phyloP scores from a whole-genome alignment of 2,113 vertebrate genomes.

The Mesoclemmys tuberculata region DNA sequence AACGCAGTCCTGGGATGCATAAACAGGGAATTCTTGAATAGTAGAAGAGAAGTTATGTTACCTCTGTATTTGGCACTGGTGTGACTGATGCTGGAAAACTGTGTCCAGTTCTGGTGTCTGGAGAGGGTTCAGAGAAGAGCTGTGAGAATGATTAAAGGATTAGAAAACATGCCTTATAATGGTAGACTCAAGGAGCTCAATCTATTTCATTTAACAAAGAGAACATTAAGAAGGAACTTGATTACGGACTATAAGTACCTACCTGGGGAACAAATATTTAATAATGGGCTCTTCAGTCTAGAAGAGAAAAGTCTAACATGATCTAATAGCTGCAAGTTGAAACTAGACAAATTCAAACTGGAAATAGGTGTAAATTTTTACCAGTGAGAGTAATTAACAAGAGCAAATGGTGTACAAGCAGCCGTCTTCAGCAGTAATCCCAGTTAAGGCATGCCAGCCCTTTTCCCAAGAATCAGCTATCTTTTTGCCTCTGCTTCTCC shows the following conservation, averaged over 20 bases:
- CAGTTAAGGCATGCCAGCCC: neutral
- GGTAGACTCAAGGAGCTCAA: neutral
- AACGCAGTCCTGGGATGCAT: neutral
- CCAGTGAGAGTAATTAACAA: neutral
- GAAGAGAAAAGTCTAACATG: neutral
- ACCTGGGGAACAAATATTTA: neutral
- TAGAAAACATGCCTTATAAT: neutral
- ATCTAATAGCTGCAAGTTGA: neutral
- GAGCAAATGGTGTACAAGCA: neutral
- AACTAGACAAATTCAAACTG: neutral
- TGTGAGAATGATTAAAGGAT: neutral
- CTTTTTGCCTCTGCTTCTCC: neutral
- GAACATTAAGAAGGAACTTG: neutral
- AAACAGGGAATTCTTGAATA: neutral
- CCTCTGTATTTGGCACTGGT: neutral
- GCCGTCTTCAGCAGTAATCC: neutral
- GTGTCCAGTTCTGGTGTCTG: neutral
- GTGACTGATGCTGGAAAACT: neutral
- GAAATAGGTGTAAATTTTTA: neutral
- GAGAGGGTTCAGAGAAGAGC: neutral
- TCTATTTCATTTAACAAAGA: neutral
- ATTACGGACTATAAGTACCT: neutral
- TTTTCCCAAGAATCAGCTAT: neutral
- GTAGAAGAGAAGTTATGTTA: neutral
- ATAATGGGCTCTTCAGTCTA: neutral